Evolutionary conservation across 2,888 invertebrate genomes (phyloP), one percentile per base, ranked within the genome.

Genomic region (Yponomeuta cagnagella): DNA sequence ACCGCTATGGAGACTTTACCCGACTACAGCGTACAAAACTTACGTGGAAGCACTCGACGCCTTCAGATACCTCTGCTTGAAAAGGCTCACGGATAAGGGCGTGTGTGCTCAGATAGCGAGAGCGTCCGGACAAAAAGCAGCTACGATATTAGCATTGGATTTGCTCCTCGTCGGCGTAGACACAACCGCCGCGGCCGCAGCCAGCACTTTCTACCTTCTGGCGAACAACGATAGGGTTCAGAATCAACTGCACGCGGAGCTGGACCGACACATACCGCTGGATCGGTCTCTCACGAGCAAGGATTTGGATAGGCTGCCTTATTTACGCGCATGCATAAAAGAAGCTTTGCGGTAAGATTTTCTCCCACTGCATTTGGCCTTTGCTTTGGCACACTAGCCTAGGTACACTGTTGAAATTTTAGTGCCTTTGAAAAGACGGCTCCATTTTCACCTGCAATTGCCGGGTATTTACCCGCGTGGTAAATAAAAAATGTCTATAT

Each of bases 161-260:
- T 89, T 97, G 74, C 93, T 97, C 75, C 88, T 96, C 30, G 97
- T 97, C 73, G 97, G 97, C 12, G 95, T 97, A 1, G 96, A 96
- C 80, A 97, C 97, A 89, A 96, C 96, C 4, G 96, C 96, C 0
- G 95, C 96, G 63, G 95, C 96, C 4, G 93, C 94, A 23, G 95
- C 96, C 0, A 96, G 96, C 73, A 94, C 95, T 23, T 93, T 96
- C 72, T 96, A 96, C 86, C 94, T 96, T 80, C 84, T 97, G 75
- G 95, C 96, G 9, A 94, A 94, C 77, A 96, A 96, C 85, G 91
- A 92, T 12, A 93, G 95, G 71, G 94, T 94, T 73, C 96, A 96
- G 80, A 92, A 90, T 75, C 93, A 86, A 74, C 86, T 96, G 70
- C 94, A 93, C 79, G 78, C 91, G 33, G 96, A 97, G 86, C 83